Conservation (phyloP, 2,113 vertebrate species). For the Myotis lucifugus region DNA sequence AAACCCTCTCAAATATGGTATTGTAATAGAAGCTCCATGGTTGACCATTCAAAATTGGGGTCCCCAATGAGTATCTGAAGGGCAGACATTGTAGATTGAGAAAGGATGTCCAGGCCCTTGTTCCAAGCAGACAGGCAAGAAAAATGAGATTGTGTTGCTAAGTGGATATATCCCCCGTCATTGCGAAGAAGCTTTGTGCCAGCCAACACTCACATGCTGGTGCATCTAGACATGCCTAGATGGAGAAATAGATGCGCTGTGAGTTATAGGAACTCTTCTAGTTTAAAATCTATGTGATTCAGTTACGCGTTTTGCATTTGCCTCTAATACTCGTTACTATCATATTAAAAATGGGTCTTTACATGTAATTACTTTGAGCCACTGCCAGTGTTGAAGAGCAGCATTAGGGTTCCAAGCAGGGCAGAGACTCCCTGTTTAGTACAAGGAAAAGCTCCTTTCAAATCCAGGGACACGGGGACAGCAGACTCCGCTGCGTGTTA, state of each 20-base stretch:
- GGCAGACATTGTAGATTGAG: neutral
- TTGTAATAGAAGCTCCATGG: neutral
- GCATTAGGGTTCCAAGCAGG: neutral
- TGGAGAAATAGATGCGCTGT: neutral
- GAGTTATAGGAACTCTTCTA: neutral
- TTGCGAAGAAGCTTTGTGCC: neutral
- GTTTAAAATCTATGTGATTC: neutral
- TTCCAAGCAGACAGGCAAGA: neutral
- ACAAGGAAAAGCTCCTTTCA: neutral
- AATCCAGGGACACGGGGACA: neutral
- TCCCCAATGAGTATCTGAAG: neutral
- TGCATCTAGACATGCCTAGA: neutral
- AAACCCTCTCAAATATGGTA: neutral
- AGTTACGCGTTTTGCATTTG: neutral
- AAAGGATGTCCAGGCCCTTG: neutral
- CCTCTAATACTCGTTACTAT: neutral
- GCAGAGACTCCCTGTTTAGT: neutral
- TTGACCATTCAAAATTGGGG: neutral
- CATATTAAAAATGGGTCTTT: constrained; percentile 1
- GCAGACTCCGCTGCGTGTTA: neutral
- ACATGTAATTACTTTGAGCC: neutral
- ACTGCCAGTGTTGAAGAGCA: neutral
- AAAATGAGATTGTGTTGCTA: neutral
- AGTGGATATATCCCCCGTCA: neutral
- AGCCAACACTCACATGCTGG: neutral